phyloP scores from a whole-genome alignment of 2,888 invertebrate species.

The Thymelicus lineola region DNA sequence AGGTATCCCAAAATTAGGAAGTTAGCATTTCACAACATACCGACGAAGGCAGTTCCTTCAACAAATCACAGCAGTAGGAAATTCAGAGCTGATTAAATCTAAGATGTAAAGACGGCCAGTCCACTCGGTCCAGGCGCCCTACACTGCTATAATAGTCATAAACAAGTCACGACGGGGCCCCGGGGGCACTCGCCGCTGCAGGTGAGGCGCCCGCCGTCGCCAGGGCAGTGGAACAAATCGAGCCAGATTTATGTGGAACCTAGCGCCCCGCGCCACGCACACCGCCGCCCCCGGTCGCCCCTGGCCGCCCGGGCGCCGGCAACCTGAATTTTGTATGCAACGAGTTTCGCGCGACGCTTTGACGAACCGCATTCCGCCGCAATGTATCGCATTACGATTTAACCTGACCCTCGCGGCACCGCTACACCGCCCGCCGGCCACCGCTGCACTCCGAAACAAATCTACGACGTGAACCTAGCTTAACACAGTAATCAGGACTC shows the following conservation, averaged over 20 bases:
- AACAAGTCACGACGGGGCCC: slow-evolving; percentile 17
- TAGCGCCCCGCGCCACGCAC: too few species aligned
- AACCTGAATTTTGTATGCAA: slow-evolving; percentile 30
- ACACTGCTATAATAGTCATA: slow-evolving; percentile 26
- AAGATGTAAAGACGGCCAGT: slow-evolving; percentile 18
- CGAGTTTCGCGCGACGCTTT: slow-evolving; percentile 25
- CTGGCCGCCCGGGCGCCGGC: slow-evolving; percentile 2
- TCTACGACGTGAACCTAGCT: too few species aligned
- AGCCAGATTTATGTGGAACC: slow-evolving; percentile 23
- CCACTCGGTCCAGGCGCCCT: slow-evolving; percentile 2
- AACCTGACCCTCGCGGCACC: slow-evolving; percentile 7
- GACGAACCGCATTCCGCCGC: slow-evolving; percentile 30
- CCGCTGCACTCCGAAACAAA: too few species aligned
- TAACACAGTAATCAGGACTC: neutral
- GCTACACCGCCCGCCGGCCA: too few species aligned
- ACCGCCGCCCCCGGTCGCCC: too few species aligned
- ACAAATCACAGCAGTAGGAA: slow-evolving; percentile 7
- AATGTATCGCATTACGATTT: slow-evolving; percentile 32
- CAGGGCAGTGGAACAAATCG: slow-evolving; percentile 16
- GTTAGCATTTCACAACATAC: neutral
- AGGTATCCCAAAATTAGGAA: too few species aligned
- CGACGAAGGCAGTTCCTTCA: neutral
- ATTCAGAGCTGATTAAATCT: slow-evolving; percentile 23
- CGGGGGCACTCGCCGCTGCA: slow-evolving; percentile 1
- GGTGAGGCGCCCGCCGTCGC: slow-evolving; percentile 22